Conservation (phyloP, 2,113 vertebrate genomes). For the Hippocampus mohnikei region DNA sequence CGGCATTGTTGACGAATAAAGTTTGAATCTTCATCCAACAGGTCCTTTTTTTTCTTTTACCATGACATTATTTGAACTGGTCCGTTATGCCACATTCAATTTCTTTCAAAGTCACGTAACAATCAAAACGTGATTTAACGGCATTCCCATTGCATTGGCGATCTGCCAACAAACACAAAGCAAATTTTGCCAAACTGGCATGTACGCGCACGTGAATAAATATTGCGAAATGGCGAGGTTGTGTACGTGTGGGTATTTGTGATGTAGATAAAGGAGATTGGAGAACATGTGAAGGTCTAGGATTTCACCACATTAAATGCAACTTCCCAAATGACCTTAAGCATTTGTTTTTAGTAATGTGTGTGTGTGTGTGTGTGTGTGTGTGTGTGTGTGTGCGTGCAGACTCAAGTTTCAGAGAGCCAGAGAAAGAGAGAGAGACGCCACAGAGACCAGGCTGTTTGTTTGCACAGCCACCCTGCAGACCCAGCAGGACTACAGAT, state of each 20-base stretch:
- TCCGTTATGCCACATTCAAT: constrained; percentile 7
- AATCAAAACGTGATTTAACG: constrained; percentile 11
- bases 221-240: constrained; percentile 1
- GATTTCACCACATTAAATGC: constrained; percentile 18
- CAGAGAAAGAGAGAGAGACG: constrained; percentile 11
- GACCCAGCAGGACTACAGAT: constrained; percentile 48
- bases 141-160: constrained; percentile 1
- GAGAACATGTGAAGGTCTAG: constrained; percentile 22
- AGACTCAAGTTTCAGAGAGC: constrained; percentile 8
- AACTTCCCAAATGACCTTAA: constrained; percentile 24
- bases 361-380: constrained; percentile 3
- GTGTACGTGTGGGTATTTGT: constrained; percentile 6
- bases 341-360: constrained; percentile 1
- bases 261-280: constrained; percentile 18
- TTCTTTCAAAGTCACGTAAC: neutral
- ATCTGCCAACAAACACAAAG: constrained; percentile 25
- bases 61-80: constrained; percentile 1
- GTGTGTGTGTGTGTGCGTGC: constrained; percentile 13
- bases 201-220: constrained; percentile 28
- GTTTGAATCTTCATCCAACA: constrained; percentile 3
- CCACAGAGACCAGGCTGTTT: constrained; percentile 40
- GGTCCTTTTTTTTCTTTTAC: constrained; percentile 7
- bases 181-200: constrained; percentile 15
- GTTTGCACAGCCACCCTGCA: constrained; percentile 55
- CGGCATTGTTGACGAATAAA: constrained; percentile 11